Conservation (phyloP, 2,113 vertebrate species). For the Pomatorhinus ruficollis region DNA sequence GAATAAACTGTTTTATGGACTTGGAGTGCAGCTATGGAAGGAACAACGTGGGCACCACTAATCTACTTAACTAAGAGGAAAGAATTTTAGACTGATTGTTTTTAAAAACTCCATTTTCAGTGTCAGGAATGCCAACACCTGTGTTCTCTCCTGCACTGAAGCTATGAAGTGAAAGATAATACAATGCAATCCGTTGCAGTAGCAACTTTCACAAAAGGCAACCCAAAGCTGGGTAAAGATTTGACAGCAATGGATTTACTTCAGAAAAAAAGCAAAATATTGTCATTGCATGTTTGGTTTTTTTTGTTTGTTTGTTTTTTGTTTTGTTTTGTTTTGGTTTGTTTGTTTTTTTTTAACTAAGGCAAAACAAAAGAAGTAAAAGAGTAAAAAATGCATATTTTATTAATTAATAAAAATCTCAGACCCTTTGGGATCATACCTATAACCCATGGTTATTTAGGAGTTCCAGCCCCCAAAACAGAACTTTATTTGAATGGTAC, state of each 20-base stretch:
- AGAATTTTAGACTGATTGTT: background rate
- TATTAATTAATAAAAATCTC: background rate
- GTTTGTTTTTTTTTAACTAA: background rate
- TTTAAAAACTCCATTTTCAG: background rate
- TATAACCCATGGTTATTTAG: background rate
- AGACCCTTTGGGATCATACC: background rate
- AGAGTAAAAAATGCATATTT: background rate
- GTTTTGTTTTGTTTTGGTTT: background rate
- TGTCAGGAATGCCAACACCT: background rate
- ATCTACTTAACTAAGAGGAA: background rate
- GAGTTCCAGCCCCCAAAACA: background rate
- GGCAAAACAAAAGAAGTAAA: accelerated
- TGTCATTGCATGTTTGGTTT: background rate
- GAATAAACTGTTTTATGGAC: background rate
- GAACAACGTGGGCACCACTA: accelerated
- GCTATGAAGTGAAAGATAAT: background rate
- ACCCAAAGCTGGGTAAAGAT: background rate
- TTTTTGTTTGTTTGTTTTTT: background rate
- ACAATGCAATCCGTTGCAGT: background rate
- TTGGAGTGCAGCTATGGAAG: background rate
- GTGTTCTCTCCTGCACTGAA: background rate
- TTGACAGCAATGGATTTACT: background rate
- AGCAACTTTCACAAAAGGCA: background rate
- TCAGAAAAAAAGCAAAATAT: background rate
- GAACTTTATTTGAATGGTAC: background rate